Evolutionary conservation across 2,888 invertebrate species (phyloP), one percentile per base, ranked within the genome.

Genomic region (Leistus spinibarbis): DNA sequence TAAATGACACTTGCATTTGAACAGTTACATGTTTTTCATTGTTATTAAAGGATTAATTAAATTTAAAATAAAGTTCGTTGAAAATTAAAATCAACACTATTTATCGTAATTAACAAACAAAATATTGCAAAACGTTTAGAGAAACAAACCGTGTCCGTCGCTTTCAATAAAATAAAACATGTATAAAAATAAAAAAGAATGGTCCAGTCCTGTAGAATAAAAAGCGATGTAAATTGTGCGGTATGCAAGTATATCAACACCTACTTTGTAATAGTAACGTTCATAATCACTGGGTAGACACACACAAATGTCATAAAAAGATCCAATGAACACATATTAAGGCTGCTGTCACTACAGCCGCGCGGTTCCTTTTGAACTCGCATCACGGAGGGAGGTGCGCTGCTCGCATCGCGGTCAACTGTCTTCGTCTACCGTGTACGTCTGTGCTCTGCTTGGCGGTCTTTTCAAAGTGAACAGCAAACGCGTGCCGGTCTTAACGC

Each of bases 271-370:
- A 64, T 27, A 27, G 23, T 23, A 69, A 77, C 78, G 80, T 80
- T 79, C 78, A 80, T 81, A 81, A 81, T 81, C 81, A 81, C 80
- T 80, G 81, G 81, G 80, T 79, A 79, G 79, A 81, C 81, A 40
- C 40, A 40, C 40, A 81, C 81, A 82, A 82, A 80, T 69, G 69
- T 69, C 69, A 60, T 69, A 69, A 69, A 67, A 69, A 69, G 81
- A 78, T 79, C 80, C 79, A 81, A 81, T 81, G 81, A 81, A 81
- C 79, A 80, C 79, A 81, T 79, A 78, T 80, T 80, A 80, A 79
- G 79, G 77, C 79, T 80, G 77, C 79, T 80, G 81, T 80, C 81
- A 79, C 79, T 80, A 79, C 78, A 78, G 76, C 77, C 79, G 79
- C 80, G 81, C 78, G 77, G 23, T 64, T 64, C 24, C 60, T 60